Conservation (phyloP, 2,113 vertebrate genomes). For the Albula goreensis region DNA sequence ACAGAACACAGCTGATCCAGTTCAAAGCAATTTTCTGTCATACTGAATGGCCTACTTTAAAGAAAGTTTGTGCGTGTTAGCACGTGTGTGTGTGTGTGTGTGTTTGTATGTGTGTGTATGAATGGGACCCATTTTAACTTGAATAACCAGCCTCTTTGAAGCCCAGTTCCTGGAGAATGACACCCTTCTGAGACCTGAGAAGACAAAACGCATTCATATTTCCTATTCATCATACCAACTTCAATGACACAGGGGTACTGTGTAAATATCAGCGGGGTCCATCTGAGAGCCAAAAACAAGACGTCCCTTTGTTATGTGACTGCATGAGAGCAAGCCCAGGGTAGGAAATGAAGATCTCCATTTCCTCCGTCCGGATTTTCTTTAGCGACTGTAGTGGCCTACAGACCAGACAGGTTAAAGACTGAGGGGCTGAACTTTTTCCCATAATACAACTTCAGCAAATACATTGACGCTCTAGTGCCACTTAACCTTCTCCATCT, state of each 20-base stretch:
- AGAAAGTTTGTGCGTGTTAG: neutral
- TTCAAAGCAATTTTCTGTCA: too few relatives aligned
- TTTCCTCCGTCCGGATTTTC: constrained; percentile 29
- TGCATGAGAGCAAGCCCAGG: constrained; percentile 27
- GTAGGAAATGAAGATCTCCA: neutral
- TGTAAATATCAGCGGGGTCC: constrained; percentile 5
- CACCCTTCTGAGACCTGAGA: constrained; percentile 24
- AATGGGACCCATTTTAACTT: neutral
- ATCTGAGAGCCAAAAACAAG: constrained; percentile 29
- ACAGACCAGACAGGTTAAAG: constrained; percentile 29
- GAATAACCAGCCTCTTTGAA: constrained; percentile 40
- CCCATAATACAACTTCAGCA: too few relatives aligned
- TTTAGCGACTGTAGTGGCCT: constrained; percentile 15
- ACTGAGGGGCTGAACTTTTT: constrained; percentile 24
- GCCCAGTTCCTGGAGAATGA: constrained; percentile 25
- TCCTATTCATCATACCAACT: constrained; percentile 7
- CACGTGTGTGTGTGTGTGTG: neutral
- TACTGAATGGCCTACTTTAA: too few relatives aligned
- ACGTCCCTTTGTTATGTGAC: constrained; percentile 45
- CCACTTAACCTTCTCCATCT: too few relatives aligned
- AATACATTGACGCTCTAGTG: too few relatives aligned
- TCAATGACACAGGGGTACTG: neutral
- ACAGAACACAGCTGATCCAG: too few relatives aligned
- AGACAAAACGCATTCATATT: constrained; percentile 23
- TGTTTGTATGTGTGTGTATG: neutral